Percentiles rank a stretch among this genome's conserved stretches.
These are phyloP conservation scores for Lampris incognitus DNA, from an alignment of 2,113 vertebrate genomes.

Conservation along the genomic window DNA sequence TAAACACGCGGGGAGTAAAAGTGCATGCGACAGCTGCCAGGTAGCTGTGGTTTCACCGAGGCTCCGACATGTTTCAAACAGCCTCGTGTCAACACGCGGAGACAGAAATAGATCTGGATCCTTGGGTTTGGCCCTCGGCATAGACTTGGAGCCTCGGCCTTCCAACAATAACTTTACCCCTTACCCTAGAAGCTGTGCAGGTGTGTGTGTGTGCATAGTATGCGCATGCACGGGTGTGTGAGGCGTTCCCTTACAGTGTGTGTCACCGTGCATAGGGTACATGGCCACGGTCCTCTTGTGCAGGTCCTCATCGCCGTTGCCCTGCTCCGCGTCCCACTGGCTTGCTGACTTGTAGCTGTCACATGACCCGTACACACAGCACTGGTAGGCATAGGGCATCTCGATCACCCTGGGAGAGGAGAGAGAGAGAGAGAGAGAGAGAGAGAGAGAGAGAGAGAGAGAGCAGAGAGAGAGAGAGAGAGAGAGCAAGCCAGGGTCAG, in stretches of 20 bases:
- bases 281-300: constrained; percentile 85
- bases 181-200: neutral
- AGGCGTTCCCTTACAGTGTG: constrained; percentile 86
- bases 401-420: constrained; percentile 87
- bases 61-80: constrained; percentile 58
- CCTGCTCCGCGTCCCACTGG: constrained; percentile 85
- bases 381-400: constrained; percentile 95
- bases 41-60: constrained; percentile 50
- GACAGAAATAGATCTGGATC: constrained; percentile 31
- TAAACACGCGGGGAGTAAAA: constrained; percentile 36
- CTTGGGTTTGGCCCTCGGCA: neutral
- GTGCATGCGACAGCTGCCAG: constrained; percentile 51
- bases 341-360: constrained; percentile 81
- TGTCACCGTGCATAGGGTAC: constrained; percentile 85
- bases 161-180: neutral
- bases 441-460: constrained; percentile 11
- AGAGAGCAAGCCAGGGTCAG: neutral
- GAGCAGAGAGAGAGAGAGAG: constrained; percentile 39
- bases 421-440: constrained; percentile 21
- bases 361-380: constrained; percentile 91
- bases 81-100: constrained; percentile 47
- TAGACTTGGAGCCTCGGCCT: constrained; percentile 25
- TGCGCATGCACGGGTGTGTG: too few species aligned
- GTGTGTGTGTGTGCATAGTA: neutral
- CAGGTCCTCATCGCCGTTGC: constrained; percentile 84